Base-by-base conservation (phyloP, 1,140 invertebrate genomes). In the Drosophila nannoptera region DNA sequence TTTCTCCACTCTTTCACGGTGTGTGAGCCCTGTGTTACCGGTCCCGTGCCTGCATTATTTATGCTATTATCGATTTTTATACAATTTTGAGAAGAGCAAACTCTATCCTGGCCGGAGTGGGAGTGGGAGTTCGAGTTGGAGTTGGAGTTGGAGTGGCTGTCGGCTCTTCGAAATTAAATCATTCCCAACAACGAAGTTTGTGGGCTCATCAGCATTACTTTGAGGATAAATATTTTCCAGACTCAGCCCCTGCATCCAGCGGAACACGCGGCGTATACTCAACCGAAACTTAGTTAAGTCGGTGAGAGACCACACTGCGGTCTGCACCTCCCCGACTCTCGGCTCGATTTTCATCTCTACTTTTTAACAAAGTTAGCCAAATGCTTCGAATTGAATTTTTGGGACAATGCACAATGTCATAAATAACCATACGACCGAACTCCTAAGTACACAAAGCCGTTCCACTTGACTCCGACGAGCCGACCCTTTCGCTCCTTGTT, bases 341-440 rank as follows among this genome's bases (percentile, higher is more conserved):
- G 50, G 73, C 65, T 58, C 69, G 75, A 80, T 83, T 83, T 83
- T 83, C 76, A 83, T 83, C 86, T 83, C 64, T 81, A 86, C 80
- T 83, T 86, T 80, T 75, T 86, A 86, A 86, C 81, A 86, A 86
- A 86, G 81, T 86, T 86, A 81, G 74, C 63, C 71, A 86, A 86
- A 86, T 74, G 70, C 75, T 84, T 48, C 29, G 69, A 86, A 83
- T 80, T 86, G 81, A 86, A 80, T 84, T 83, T 22, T 76, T 56
- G 73, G 73, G 55, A 71, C 61, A 65, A 54, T 58, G 63, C 45
- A 22, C 73, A 49, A 72, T 75, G 63, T 77, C 77, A 84, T 69
- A 86, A 84, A 86, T 84, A 77, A 71, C 66, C 73, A 84, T 58
- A 52, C 55, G 62, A 72, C 42, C 68, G 62, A 45, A 48, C 81